Evolutionary conservation across 1,140 invertebrate species (phyloP).

Genomic region (Drosophila teissieri): DNA sequence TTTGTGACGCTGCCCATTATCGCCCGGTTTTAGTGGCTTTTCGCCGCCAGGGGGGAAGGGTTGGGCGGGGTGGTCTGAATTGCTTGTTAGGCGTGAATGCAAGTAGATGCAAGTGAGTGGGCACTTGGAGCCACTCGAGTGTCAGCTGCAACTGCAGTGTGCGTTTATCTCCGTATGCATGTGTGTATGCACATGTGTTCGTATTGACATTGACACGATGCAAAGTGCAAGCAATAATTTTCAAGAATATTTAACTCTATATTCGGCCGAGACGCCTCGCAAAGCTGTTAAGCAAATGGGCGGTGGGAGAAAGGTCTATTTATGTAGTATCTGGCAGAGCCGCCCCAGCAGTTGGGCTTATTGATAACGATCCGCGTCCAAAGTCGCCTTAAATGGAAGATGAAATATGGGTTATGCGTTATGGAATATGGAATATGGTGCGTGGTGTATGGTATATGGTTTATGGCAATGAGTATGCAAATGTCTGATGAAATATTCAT

Average conservation of each 20-base stretch:
- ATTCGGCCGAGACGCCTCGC: slow-evolving; percentile 6
- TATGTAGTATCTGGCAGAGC: not conserved
- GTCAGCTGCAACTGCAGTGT: slow-evolving; percentile 60
- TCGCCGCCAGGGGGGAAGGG: not conserved
- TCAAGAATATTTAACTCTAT: slow-evolving; percentile 14
- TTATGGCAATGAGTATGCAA: slow-evolving; percentile 23
- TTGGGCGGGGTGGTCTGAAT: slow-evolving; percentile 14
- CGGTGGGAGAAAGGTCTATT: slow-evolving; percentile 10
- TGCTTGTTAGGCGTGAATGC: slow-evolving; percentile 47
- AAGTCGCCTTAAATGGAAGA: slow-evolving; percentile 5
- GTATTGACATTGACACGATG: slow-evolving; percentile 45
- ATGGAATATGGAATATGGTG: slow-evolving; percentile 12
- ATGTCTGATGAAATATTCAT: slow-evolving; percentile 69
- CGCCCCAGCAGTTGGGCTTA: slow-evolving; percentile 1
- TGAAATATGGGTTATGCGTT: slow-evolving; percentile 15
- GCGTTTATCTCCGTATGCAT: slow-evolving; percentile 4
- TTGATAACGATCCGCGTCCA: slow-evolving; percentile 20
- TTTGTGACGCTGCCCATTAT: slow-evolving; percentile 48
- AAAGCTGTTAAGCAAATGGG: slow-evolving; percentile 33
- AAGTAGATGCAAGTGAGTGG: slow-evolving; percentile 56
- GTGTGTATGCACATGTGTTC: not conserved
- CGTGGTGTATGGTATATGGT: not conserved
- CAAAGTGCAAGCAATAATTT: slow-evolving; percentile 25
- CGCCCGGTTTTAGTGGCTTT: slow-evolving; percentile 50
- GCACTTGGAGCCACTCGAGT: slow-evolving; percentile 41